Evolutionary conservation across 2,797 vertebrate species (phyloP).

Genomic region (Cygnus olor): DNA sequence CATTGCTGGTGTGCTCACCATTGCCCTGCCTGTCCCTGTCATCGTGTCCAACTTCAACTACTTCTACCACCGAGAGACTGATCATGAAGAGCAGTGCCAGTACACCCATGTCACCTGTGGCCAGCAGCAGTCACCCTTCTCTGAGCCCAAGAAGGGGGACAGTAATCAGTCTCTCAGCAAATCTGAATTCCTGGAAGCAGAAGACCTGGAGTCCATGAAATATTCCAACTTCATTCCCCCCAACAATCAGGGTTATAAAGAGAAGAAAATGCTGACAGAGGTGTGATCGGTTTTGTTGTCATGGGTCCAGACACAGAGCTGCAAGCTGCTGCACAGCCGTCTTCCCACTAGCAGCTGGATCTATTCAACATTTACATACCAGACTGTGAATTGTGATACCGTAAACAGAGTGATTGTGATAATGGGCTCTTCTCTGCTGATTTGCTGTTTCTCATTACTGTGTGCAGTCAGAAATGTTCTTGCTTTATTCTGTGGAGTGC

Average conservation of each 20-base stretch:
- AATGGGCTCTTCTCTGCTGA: constrained; percentile 52
- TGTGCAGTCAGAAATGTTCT: constrained; percentile 40
- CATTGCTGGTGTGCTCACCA: constrained; percentile 92
- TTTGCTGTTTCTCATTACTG: constrained; percentile 54
- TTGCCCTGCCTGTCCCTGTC: constrained; percentile 91
- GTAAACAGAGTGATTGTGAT: constrained; percentile 62
- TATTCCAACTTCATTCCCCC: constrained; percentile 89
- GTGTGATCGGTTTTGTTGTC: constrained; percentile 79
- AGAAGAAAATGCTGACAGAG: constrained; percentile 88
- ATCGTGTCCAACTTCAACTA: constrained; percentile 98
- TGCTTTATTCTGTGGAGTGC: constrained; percentile 52
- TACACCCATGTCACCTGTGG: constrained; percentile 95
- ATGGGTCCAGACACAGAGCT: not conserved
- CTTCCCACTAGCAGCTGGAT: constrained; percentile 24
- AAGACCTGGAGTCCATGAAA: constrained; percentile 85
- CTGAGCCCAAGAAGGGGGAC: constrained; percentile 84
- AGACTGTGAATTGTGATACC: constrained; percentile 60
- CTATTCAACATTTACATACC: constrained; percentile 44
- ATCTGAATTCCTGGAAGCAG: constrained; percentile 85
- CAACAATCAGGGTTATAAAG: constrained; percentile 79
- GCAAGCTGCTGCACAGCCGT: constrained; percentile 26
- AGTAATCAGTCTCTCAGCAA: constrained; percentile 86
- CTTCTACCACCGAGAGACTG: constrained; percentile 95
- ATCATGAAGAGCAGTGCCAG: constrained; percentile 91
- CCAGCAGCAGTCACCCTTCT: constrained; percentile 81